Evolutionary conservation across 2,888 invertebrate species (phyloP), one percentile per base, ranked within the genome.

Genomic region (Eudemis profundana): DNA sequence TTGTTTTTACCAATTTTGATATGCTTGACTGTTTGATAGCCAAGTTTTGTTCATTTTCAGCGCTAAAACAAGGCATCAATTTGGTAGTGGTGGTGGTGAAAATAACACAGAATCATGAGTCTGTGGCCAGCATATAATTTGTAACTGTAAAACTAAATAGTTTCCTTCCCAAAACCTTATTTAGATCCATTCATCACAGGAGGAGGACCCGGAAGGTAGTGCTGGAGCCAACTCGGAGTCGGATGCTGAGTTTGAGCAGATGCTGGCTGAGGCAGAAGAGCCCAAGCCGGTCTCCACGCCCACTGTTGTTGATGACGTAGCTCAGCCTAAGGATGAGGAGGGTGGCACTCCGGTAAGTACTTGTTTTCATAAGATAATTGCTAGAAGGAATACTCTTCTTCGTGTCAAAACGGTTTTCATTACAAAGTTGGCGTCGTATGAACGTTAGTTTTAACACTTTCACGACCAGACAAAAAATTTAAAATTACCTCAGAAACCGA

Each of bases 181-280:
- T 46, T 47, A 60, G 65, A 60, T 60, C 59, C 59, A 59, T 70
- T 44, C 57, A 56, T 70, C 71, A 36, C 72, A 95, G 95, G 97
- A 97, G 74, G 97, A 97, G 74, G 97, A 97, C 68, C 95, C 93
- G 33, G 97, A 97, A 75, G 94, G 94, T 12, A 95, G 94, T 60
- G 95, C 94, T 3, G 95, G 93, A 8, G 95, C 96, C 0, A 98
- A 97, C 76, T 94, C 97, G 27, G 98, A 99, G 86, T 98, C 98
- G 0, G 99, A 99, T 85, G 97, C 98, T 66, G 99, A 99, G 85
- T 99, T 99, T 86, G 99, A 99, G 79, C 97, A 98, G 79, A 98
- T 99, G 96, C 85, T 99, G 59, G 97, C 97, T 56, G 98, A 98
- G 78, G 97, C 97, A 0, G 97, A 97, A 70, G 97, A 97, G 72